phyloP scores from a whole-genome alignment of 2,888 invertebrate genomes.

The Tholera decimalis region DNA sequence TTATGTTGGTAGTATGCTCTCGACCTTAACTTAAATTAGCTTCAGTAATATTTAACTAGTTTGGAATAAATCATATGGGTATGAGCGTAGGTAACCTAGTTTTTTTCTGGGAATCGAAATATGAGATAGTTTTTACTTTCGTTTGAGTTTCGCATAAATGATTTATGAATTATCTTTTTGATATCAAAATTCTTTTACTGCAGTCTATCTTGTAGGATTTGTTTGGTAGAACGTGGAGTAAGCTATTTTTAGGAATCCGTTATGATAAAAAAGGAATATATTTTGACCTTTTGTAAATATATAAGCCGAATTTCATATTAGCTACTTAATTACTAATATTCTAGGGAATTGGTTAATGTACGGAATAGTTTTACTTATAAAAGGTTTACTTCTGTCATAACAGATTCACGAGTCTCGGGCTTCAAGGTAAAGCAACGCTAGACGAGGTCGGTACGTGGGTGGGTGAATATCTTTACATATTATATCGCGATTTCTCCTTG shows the following conservation, averaged over 20 bases:
- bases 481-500: too few species aligned
- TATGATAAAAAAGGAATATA: not conserved
- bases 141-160: not conserved
- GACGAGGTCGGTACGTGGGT: too few species aligned
- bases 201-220: too few species aligned
- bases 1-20: slow-evolving; percentile 42
- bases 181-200: not conserved
- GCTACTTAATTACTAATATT: slow-evolving; percentile 21
- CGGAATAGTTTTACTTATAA: too few species aligned
- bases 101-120: not conserved
- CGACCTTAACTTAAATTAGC: slow-evolving; percentile 57
- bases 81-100: not conserved
- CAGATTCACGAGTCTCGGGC: too few species aligned
- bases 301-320: slow-evolving; percentile 11
- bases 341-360: slow-evolving; percentile 1
- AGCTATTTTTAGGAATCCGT: not conserved
- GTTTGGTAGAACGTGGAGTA: not conserved
- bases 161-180: not conserved
- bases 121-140: not conserved
- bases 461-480: too few species aligned
- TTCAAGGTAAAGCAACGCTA: too few species aligned
- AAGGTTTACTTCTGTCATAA: too few species aligned
- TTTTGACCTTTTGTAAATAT: not conserved
- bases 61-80: slow-evolving; percentile 38
- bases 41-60: slow-evolving; percentile 50